Conservation (phyloP, 2,888 invertebrate species). For the Microplitis manilae region DNA sequence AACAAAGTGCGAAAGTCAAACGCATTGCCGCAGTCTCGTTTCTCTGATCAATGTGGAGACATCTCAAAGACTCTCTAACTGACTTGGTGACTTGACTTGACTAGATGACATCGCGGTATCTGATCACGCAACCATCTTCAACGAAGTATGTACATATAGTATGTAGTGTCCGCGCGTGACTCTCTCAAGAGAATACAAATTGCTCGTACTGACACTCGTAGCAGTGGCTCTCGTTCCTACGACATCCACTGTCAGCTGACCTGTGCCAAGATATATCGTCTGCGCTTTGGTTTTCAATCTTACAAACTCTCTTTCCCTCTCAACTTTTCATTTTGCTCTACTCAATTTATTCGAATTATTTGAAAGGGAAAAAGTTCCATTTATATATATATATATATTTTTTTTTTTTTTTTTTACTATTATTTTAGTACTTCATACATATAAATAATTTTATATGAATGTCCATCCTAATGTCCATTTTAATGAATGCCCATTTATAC, state of each 20-base stretch:
- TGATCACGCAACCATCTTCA: conserved; percentile 26
- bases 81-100: conserved; percentile 16
- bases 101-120: conserved; percentile 29
- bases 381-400: too few relatives aligned
- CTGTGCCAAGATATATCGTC: conserved; percentile 13
- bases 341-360: conserved; percentile 1
- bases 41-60: conserved; percentile 13
- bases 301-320: conserved; percentile 18
- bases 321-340: not conserved
- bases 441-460: too few relatives aligned
- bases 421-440: too few relatives aligned
- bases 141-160: not conserved
- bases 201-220: conserved; percentile 29
- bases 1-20: conserved; percentile 27
- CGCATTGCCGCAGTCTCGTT: conserved; percentile 24
- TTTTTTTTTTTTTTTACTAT: too few relatives aligned
- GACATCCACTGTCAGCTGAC: conserved; percentile 28
- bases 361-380: not conserved
- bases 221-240: not conserved
- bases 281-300: conserved; percentile 15
- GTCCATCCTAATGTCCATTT: too few relatives aligned
- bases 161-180: conserved; percentile 19
- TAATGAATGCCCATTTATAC: too few relatives aligned
- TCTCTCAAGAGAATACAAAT: conserved; percentile 33
- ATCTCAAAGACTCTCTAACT: conserved; percentile 33